phyloP scores from a whole-genome alignment of 2,888 invertebrate genomes.

The Ochropleura plecta region DNA sequence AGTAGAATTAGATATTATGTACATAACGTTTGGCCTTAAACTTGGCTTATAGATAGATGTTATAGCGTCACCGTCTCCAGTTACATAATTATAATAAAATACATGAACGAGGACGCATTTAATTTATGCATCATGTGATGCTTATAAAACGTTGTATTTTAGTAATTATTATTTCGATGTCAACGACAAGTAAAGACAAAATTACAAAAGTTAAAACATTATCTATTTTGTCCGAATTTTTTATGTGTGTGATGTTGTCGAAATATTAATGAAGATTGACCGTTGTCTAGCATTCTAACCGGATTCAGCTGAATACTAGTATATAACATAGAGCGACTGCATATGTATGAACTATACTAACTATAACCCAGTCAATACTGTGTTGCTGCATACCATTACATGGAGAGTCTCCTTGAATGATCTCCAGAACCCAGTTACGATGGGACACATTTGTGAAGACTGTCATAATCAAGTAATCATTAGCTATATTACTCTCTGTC shows the following conservation, averaged over 20 bases:
- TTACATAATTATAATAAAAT: background rate
- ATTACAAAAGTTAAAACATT: no score
- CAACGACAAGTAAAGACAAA: background rate
- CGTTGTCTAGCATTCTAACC: background rate
- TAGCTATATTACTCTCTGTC: background rate
- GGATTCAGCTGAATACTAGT: background rate
- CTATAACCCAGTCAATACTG: no score
- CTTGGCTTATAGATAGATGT: conserved; percentile 1
- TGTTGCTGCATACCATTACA: no score
- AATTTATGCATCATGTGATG: background rate
- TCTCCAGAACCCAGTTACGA: background rate
- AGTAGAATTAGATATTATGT: conserved; percentile 7
- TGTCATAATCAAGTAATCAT: no score
- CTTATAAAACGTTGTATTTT: background rate
- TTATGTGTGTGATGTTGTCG: background rate
- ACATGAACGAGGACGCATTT: background rate
- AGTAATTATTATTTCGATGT: background rate
- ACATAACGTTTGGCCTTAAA: conserved; percentile 11
- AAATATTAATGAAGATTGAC: background rate
- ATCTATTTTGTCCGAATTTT: no score
- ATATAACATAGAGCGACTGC: background rate
- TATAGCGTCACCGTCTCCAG: background rate
- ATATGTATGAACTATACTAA: no score
- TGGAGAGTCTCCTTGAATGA: background rate
- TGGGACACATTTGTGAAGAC: background rate